Percentiles rank a stretch among this genome's conserved stretches.
Conservation (phyloP, 2,888 invertebrate genomes). For the Diaprepes abbreviatus region DNA sequence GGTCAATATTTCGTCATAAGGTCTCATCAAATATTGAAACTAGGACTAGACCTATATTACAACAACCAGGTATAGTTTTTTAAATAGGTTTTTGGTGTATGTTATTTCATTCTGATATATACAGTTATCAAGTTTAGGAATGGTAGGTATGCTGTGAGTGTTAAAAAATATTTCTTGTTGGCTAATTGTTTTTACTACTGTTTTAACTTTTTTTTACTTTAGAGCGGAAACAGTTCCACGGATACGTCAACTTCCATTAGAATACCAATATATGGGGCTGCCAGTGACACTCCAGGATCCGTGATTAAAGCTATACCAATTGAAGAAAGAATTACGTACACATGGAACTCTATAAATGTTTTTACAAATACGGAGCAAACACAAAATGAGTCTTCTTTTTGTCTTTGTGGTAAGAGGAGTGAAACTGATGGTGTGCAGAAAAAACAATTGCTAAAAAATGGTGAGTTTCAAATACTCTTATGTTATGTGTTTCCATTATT, state of each 20-base stretch:
- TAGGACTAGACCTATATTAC: too few relatives aligned
- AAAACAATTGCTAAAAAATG: constrained; percentile 82
- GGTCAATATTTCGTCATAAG: too few relatives aligned
- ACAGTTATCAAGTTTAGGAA: too few relatives aligned
- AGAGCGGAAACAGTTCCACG: constrained; percentile 33
- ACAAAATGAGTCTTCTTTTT: constrained; percentile 18
- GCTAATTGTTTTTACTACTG: too few relatives aligned
- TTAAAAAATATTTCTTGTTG: too few relatives aligned
- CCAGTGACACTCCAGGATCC: constrained; percentile 16
- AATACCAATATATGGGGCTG: constrained; percentile 55
- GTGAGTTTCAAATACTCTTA: too few relatives aligned
- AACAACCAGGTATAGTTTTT: too few relatives aligned
- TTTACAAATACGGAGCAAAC: constrained; percentile 71
- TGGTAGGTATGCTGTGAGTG: too few relatives aligned
- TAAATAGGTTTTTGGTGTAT: too few relatives aligned
- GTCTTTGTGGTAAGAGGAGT: constrained; percentile 47
- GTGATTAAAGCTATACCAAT: constrained; percentile 51
- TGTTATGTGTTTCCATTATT: too few relatives aligned
- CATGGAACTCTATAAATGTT: constrained; percentile 85
- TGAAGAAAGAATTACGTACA: constrained; percentile 74
- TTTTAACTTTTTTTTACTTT: not conserved
- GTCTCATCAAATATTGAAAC: too few relatives aligned
- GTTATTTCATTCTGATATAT: too few relatives aligned
- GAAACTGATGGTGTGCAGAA: constrained; percentile 62
- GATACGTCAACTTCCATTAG: constrained; percentile 34